Base-by-base conservation (phyloP, 2,888 invertebrate species). In the Eupelmus urozonus region DNA sequence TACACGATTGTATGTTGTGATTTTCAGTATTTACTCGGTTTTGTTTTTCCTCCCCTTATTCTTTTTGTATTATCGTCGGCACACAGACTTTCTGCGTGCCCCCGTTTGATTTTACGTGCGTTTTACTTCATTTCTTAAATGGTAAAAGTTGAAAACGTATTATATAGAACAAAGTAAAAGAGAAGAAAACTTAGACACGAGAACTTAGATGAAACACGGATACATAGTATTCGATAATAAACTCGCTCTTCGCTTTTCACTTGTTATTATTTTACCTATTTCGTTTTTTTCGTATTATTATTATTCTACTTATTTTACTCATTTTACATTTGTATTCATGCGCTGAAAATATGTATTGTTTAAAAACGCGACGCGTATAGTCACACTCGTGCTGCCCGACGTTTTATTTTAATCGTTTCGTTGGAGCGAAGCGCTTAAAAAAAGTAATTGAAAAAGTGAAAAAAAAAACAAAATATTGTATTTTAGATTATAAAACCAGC, bases 1-100 rank as follows among this genome's bases (percentile, higher is more conserved):
- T 80, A 75, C n/a, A n/a, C 65, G 66, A 80, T 78, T 76, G 73
- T 73, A 73, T 73, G 73, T 71, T 78, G 70, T 78, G 69, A 78
- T 76, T 71, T 75, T 78, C 72, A 78, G 78, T 78, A 80, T 80
- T 80, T 62, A 73, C 72, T 63, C 63, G 40, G 29, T 75, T 70
- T 78, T 25, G 29, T 67, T 77, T 75, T 67, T 72, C 27, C 9
- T 45, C 53, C 20, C 16, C 40, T n/a, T 45, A 7, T 25, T 59
- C 57, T 42, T 75, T 77, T 71, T 78, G 45, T 77, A 76, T 76
- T 79, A 67, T n/a, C 62, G 51, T 66, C n/a, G 62, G 45, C 45
- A 45, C 55, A 13, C 49, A 53, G 34, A 45, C n/a, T n/a, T n/a
- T n/a, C n/a, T n/a, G n/a, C 25, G 71, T 20, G 34, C 25, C 51